Percentiles rank a stretch among this genome's conserved stretches.
Evolutionary conservation across 2,888 invertebrate genomes (phyloP).

Genomic region (Andrena flavipes): DNA sequence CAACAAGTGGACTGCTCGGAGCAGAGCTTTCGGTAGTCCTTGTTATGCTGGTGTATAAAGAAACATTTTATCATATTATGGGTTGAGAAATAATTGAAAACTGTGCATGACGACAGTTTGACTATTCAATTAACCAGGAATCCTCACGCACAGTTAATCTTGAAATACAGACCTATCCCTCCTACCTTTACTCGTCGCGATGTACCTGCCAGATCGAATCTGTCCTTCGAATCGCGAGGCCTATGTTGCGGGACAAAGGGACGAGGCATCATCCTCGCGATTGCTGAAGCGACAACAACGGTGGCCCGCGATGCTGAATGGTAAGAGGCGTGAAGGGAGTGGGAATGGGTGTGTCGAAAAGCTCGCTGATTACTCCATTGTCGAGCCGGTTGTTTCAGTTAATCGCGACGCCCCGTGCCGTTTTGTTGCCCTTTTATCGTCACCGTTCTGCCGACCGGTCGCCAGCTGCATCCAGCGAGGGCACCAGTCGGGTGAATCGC

Average conservation of each 20-base stretch:
- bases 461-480: constrained; percentile 55
- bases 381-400: constrained; percentile 80
- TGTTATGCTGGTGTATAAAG: not conserved
- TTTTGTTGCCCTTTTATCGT: constrained; percentile 77
- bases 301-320: constrained; percentile 62
- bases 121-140: too few relatives aligned
- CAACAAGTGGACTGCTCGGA: not conserved
- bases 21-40: not conserved
- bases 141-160: too few relatives aligned
- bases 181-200: too few relatives aligned
- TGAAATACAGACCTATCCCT: not conserved
- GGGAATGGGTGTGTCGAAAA: constrained; percentile 72
- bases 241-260: constrained; percentile 55
- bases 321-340: constrained; percentile 54
- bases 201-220: constrained; percentile 4
- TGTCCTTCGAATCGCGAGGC: constrained; percentile 38
- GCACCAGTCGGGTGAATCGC: constrained; percentile 39
- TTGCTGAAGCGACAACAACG: constrained; percentile 75
- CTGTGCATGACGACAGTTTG: too few relatives aligned
- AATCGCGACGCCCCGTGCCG: constrained; percentile 77
- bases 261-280: constrained; percentile 69
- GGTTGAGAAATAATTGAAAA: too few relatives aligned
- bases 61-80: too few relatives aligned
- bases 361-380: constrained; percentile 82
- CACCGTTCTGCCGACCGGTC: constrained; percentile 54